Evolutionary conservation across 2,888 invertebrate genomes (phyloP), one percentile per base, ranked within the genome.

Genomic region (Tanytarsus gracilentus): DNA sequence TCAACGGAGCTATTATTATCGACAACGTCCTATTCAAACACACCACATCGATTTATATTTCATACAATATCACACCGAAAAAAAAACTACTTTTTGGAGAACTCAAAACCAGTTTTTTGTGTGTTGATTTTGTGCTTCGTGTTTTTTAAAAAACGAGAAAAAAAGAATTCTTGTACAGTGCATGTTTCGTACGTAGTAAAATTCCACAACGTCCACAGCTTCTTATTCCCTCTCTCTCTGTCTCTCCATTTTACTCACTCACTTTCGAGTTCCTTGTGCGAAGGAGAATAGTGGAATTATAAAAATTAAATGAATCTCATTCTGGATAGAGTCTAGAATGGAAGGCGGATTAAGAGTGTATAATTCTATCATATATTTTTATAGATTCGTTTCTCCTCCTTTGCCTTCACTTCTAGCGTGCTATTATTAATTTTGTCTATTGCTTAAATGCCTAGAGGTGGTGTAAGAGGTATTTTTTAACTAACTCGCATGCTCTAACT

Each of bases 81-180:
- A 40, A 56, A 40, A 58, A 58, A 58, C 58, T 48, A 58, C 48
- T 48, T 48, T 58, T 58, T 58, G 27, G 48, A 58, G 58, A 56
- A 40, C 21, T 58, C 44, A 48, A 27, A 58, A 58, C 58, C 58
- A 25, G 58, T 58, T 49, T 49, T 49, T 16, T 49, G n/a, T 49
- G 27, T 48, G 58, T 26, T 39, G 39, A 40, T 51, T 52, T 52
- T 48, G 39, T 56, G 55, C 40, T 56, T 56, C 55, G 40, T 56
- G 23, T 44, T 44, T 56, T 40, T n/a, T n/a, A n/a, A n/a, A n/a
- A n/a, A n/a, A n/a, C n/a, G n/a, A n/a, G n/a, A n/a, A n/a, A n/a
- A n/a, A n/a, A n/a, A 26, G 40, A 56, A 56, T 53, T 53, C 53
- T 53, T 53, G 53, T 53, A 53, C 36, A 53, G 53, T 53, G 53